Base-by-base conservation (phyloP, 2,797 vertebrate species). In the Acomys russatus region DNA sequence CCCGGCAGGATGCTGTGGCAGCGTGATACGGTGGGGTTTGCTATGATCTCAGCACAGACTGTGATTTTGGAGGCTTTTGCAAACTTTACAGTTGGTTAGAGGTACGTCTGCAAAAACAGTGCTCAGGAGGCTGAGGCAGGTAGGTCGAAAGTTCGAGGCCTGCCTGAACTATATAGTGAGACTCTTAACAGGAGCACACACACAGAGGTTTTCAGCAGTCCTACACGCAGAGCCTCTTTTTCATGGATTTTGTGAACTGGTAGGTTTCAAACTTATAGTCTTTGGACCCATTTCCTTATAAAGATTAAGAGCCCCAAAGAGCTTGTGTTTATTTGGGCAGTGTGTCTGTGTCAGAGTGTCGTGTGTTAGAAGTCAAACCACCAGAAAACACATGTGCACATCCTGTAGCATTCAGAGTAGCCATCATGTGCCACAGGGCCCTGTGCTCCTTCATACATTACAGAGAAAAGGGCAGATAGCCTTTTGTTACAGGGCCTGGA, bases 61-160 rank as follows among this genome's bases (percentile, higher is more conserved):
- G 56, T 83, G 44, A 15, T 83, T 96, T 83, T 35, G 49, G n/a
- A 95, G 91, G 20, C 15, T 83, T 83, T 93, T 94, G 82, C 35
- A 93, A 92, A 96, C 91, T 63, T 0, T n/a, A 4, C 6, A 61
- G 14, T 64, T 93, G 73, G 33, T 33, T 68, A 9, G 63, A 20
- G 7, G 64, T 51, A 9, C 44, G n/a, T 2, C 25, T 59, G n/a
- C 28, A 68, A 0, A 44, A 15, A 17, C 23, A 59, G 88, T 49
- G 38, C 22, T 38, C 61, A 35, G 49, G 15, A 28, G 8, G 33
- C 23, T 0, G 4, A 68, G 33, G 33, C 63, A 54, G 76, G 44
- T 1, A 22, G 61, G 51, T 4, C 1, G 15, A 28, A 12, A 90
- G 64, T 33, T 59, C 51, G 14, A 70, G n/a, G 20, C 51, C n/a